Evolutionary conservation across 2,888 invertebrate genomes (phyloP), one percentile per base, ranked within the genome.

Genomic region (Netelia melanura): DNA sequence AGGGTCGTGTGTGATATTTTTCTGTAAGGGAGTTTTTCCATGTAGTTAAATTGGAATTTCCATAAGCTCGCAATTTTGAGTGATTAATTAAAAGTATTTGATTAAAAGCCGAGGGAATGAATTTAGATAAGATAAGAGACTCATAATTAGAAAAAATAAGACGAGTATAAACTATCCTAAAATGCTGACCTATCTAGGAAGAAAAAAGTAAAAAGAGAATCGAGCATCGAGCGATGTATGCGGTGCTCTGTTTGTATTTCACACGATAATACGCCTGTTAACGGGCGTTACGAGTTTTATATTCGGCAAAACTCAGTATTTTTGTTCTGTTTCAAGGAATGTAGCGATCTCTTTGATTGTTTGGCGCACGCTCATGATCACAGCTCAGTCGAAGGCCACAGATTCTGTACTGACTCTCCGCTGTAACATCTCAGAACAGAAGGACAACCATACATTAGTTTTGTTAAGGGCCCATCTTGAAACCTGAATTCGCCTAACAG

Each of bases 391-490:
- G 93, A 92, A 93, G 93, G 93, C 93, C 93, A 93, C 92, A 92
- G 93, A 93, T 92, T 93, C 93, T 93, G 93, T 93, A 93, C 92
- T 92, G 93, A 93, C 93, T 92, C 92, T 92, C 93, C 91, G 92
- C 94, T 94, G 94, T 94, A 94, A 94, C 94, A 94, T 94, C 94
- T 94, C 94, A 94, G 94, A 94, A 94, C 94, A 94, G 94, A 94
- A 94, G 93, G 94, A 94, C 94, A 94, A 94, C 93, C 92, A 93
- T 93, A 93, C 92, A 94, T 94, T 94, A 94, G 94, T 94, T 92
- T 93, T 91, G 91, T 91, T 91, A 87, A 90, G 91, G 91, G 91
- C 90, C 91, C 83, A 87, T 87, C 81, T 84, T 82, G 75, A 76
- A 86, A 71, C 86, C 87, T 84, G 81, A 72, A 90, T 89, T 91